Evolutionary conservation across 2,888 invertebrate genomes (phyloP).

Genomic region (Acanthopleura granulata): DNA sequence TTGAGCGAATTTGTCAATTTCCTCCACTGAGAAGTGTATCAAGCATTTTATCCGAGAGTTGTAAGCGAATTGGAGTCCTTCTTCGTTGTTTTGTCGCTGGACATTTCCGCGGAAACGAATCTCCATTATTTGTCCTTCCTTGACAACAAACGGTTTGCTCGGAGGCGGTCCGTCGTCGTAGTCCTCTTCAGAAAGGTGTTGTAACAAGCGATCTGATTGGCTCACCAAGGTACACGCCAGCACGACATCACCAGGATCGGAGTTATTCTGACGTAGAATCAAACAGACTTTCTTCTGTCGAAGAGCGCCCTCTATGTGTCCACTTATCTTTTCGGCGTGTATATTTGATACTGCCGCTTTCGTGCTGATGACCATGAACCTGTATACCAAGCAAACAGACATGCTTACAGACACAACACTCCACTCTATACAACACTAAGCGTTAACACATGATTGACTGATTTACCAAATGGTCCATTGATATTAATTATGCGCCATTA

Average conservation of each 20-base stretch:
- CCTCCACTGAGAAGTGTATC: slow-evolving; percentile 47
- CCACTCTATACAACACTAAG: no score
- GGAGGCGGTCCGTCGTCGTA: slow-evolving; percentile 55
- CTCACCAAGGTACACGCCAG: slow-evolving; percentile 42
- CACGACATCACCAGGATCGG: slow-evolving; percentile 43
- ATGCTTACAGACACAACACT: no score
- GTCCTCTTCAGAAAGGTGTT: slow-evolving; percentile 47
- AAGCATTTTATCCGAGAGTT: slow-evolving; percentile 54
- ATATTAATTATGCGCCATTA: no score
- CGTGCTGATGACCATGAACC: slow-evolving; percentile 51
- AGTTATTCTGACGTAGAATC: slow-evolving; percentile 52
- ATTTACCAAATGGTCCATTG: no score
- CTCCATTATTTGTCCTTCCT: slow-evolving; percentile 60
- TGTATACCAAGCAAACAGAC: slow-evolving; percentile 22
- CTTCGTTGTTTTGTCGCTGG: slow-evolving; percentile 26
- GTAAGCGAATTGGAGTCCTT: slow-evolving; percentile 42
- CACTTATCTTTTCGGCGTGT: slow-evolving; percentile 47
- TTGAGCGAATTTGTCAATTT: slow-evolving; percentile 62
- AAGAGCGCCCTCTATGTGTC: slow-evolving; percentile 41
- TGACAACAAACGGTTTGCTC: slow-evolving; percentile 48
- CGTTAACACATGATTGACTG: no score
- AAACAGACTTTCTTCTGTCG: slow-evolving; percentile 46
- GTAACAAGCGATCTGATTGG: slow-evolving; percentile 43
- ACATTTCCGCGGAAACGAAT: slow-evolving; percentile 62
- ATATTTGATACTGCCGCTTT: slow-evolving; percentile 33